These are phyloP conservation scores for Toxotes lorentzi DNA, from an alignment of 2,797 vertebrate species.

Conservation along the genomic window DNA sequence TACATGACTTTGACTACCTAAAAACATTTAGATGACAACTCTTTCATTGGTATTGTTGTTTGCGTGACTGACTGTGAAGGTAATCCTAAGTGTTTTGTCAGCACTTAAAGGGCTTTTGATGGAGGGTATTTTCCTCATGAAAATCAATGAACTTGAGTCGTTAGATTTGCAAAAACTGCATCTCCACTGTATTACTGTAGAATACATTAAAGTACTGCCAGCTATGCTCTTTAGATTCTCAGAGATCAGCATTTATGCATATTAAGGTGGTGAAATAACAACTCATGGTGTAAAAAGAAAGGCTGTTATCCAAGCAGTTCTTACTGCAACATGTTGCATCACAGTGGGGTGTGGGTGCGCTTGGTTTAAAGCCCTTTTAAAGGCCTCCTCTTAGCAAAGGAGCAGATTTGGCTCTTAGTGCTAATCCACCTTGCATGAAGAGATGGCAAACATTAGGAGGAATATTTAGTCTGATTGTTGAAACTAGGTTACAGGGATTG, in stretches of 20 bases:
- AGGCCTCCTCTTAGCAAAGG: constrained; percentile 76
- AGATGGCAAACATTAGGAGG: constrained; percentile 78
- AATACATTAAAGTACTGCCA: constrained; percentile 76
- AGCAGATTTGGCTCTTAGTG: constrained; percentile 77
- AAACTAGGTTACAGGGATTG: constrained; percentile 76
- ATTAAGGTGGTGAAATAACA: constrained; percentile 79
- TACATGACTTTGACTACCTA: not conserved
- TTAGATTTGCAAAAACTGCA: constrained; percentile 72
- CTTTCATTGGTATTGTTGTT: constrained; percentile 42
- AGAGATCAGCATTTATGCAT: constrained; percentile 82
- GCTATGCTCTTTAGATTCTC: constrained; percentile 73
- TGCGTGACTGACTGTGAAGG: constrained; percentile 21
- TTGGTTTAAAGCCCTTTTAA: constrained; percentile 76
- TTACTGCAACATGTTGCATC: constrained; percentile 84
- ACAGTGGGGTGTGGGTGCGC: constrained; percentile 78
- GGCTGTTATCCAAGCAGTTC: constrained; percentile 76
- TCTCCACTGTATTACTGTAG: constrained; percentile 74
- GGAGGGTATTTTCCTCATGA: constrained; percentile 67
- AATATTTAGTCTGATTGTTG: constrained; percentile 76
- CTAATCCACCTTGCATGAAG: constrained; percentile 77
- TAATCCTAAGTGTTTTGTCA: constrained; percentile 62
- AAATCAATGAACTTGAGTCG: constrained; percentile 65
- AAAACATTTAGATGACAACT: constrained; percentile 16
- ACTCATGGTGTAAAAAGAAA: constrained; percentile 77
- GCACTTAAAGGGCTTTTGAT: constrained; percentile 57